Evolutionary conservation across 2,797 vertebrate species (phyloP).

Genomic region (Acrocephalus scirpaceus): DNA sequence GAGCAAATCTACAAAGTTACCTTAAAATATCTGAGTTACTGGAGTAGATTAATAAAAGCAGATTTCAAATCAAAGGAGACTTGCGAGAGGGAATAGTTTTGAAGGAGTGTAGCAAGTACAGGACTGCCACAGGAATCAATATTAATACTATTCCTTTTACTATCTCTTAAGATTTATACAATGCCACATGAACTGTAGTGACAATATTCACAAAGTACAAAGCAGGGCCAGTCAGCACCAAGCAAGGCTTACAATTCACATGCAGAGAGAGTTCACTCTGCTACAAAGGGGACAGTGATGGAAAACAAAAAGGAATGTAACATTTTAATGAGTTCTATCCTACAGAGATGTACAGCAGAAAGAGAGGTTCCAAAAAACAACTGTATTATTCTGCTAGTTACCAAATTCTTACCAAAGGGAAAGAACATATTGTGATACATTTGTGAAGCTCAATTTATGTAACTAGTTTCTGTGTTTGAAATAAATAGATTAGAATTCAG

Average conservation of each 20-base stretch:
- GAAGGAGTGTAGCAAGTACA: neutral
- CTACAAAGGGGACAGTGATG: neutral
- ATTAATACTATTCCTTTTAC: neutral
- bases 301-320: slow-evolving; percentile 13
- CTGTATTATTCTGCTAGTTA: neutral
- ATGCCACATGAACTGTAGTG: neutral
- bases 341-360: neutral
- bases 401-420: neutral
- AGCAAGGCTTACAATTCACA: neutral
- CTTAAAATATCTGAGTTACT: neutral
- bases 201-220: slow-evolving; percentile 8
- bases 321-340: slow-evolving; percentile 22
- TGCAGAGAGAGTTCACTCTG: neutral
- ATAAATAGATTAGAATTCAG: neutral
- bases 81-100: neutral
- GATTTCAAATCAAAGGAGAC: slow-evolving; percentile 27
- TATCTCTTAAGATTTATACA: neutral
- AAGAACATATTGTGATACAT: neutral
- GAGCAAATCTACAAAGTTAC: neutral
- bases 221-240: neutral
- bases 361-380: neutral
- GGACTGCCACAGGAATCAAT: neutral
- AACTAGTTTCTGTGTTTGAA: neutral
- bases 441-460: neutral
- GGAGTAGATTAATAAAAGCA: neutral